These are phyloP conservation scores for Micronycteris hirsuta DNA, from an alignment of 2,113 vertebrate genomes.

Conservation along the genomic window DNA sequence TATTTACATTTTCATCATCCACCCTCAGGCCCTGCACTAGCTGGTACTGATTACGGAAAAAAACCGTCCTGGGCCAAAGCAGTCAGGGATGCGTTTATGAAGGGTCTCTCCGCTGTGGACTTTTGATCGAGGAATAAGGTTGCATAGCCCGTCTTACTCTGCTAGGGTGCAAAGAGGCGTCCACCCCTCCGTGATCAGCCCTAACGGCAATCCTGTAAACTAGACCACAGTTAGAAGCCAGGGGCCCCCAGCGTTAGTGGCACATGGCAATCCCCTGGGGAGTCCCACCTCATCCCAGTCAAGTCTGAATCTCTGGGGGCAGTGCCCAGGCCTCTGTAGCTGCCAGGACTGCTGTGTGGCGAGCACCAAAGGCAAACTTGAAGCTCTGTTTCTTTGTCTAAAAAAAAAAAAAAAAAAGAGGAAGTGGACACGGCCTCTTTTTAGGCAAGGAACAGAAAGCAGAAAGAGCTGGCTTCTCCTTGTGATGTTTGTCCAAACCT, in stretches of 20 bases:
- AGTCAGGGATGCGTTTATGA: background rate
- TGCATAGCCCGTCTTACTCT: fast-evolving
- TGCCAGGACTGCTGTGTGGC: background rate
- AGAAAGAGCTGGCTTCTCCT: slow-evolving; percentile 53
- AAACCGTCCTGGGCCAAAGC: background rate
- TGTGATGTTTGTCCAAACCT: slow-evolving; percentile 65
- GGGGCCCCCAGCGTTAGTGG: background rate
- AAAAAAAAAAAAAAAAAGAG: background rate
- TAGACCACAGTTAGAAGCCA: background rate
- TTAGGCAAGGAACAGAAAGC: background rate
- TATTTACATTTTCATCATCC: fast-evolving
- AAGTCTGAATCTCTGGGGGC: background rate
- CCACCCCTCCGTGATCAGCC: fast-evolving
- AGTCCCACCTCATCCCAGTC: background rate
- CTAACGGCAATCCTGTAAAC: background rate
- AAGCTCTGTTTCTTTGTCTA: background rate
- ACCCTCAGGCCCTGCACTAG: background rate
- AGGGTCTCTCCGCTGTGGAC: background rate
- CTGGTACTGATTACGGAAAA: background rate
- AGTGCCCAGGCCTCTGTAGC: background rate
- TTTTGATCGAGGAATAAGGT: background rate
- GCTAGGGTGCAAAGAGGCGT: background rate
- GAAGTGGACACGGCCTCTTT: slow-evolving; percentile 36
- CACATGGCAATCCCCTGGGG: background rate
- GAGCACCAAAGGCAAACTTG: background rate